A percentile compares a stretch with the other conserved stretches of the same genome.
These are phyloP conservation scores for Pogona vitticeps DNA, from an alignment of 2,113 vertebrate genomes.

Conservation along the genomic window DNA sequence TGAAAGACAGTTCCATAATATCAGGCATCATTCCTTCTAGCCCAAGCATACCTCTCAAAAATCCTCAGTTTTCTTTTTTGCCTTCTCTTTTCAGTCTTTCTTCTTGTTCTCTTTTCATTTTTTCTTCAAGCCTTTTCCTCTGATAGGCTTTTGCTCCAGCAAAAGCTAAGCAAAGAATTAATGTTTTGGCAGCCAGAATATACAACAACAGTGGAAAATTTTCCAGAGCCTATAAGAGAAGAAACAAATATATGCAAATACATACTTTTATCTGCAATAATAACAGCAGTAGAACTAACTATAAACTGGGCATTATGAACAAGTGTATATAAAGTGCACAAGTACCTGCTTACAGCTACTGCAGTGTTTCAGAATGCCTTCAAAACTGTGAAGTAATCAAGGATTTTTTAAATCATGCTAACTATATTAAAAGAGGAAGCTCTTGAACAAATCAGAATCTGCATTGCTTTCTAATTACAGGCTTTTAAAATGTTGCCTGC, in stretches of 20 bases:
- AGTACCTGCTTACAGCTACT: constrained; percentile 24
- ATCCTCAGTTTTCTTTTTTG: constrained; percentile 83
- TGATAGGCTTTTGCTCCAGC: constrained; percentile 93
- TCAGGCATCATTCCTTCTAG: neutral
- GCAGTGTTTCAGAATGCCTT: constrained; percentile 11
- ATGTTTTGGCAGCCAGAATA: constrained; percentile 92
- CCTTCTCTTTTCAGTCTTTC: constrained; percentile 65
- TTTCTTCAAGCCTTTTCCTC: constrained; percentile 79
- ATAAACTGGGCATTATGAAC: neutral
- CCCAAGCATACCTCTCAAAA: constrained; percentile 38
- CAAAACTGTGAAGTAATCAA: neutral
- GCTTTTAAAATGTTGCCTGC: neutral
- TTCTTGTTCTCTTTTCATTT: constrained; percentile 74
- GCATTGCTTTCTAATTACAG: neutral
- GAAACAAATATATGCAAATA: neutral
- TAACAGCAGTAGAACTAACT: constrained; percentile 20
- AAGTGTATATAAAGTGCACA: neutral
- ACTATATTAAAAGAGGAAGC: neutral
- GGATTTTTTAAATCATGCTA: neutral
- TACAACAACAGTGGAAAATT: constrained; percentile 91
- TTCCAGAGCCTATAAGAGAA: constrained; percentile 82
- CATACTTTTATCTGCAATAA: constrained; percentile 1
- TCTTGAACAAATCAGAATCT: neutral
- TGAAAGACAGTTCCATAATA: neutral
- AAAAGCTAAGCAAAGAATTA: constrained; percentile 91